Conservation (phyloP, 2,113 vertebrate species). For the Neogobius melanostomus region DNA sequence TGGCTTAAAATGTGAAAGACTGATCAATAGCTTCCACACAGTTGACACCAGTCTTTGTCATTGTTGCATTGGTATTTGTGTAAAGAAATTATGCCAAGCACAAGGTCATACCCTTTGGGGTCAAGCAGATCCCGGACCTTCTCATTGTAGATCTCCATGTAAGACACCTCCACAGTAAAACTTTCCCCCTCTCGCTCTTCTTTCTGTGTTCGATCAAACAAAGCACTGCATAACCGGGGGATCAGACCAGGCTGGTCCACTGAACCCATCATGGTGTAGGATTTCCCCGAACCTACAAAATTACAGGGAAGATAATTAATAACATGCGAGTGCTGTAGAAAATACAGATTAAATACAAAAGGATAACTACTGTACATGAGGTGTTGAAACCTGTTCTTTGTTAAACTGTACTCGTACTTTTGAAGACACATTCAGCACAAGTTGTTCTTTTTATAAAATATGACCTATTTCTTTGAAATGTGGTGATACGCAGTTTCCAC, state of each 20-base stretch:
- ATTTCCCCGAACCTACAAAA: conserved; percentile 92
- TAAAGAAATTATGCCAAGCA: not conserved
- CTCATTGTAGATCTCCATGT: conserved; percentile 99
- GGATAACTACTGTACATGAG: not conserved
- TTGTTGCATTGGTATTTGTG: not conserved
- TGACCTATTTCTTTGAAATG: conserved; percentile 5
- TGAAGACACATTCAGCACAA: not conserved
- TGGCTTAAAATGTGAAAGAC: not conserved
- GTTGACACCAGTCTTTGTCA: not conserved
- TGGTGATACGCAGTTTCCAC: not conserved
- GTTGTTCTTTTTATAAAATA: conserved; percentile 1
- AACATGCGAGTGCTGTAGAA: not conserved
- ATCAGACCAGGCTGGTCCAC: conserved; percentile 93
- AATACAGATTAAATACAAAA: not conserved
- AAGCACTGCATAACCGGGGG: conserved; percentile 91
- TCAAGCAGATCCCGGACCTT: conserved; percentile 97
- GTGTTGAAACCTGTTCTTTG: not conserved
- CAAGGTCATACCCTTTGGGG: conserved; percentile 87
- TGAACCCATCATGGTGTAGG: conserved; percentile 98
- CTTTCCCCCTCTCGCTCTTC: conserved; percentile 90
- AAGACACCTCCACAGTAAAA: conserved; percentile 97
- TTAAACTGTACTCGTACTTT: not conserved
- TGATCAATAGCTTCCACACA: not conserved
- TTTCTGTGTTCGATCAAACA: conserved; percentile 90
- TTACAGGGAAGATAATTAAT: conserved; percentile 5